Base-by-base conservation (phyloP, 2,797 vertebrate genomes). In the Pyrocephalus nanus region DNA sequence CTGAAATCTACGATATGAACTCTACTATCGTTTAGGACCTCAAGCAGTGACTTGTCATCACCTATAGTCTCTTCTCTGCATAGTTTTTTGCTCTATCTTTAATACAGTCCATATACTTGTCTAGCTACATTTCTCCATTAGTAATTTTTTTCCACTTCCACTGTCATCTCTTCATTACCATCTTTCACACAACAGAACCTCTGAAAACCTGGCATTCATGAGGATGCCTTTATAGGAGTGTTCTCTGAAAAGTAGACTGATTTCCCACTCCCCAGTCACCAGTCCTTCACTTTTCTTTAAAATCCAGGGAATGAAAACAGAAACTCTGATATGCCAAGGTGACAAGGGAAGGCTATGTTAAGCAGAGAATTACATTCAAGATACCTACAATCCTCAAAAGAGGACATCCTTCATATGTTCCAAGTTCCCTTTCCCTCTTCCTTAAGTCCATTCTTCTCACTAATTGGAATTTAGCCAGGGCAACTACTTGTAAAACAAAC, bases 11-110 rank as follows among this genome's bases (percentile, higher is more conserved):
- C n/a, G 26, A 36, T 66, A 36, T 43, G 88, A 94, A 88, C 53
- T 96, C 29, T 48, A 84, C 55, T 87, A 95, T 90, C 42, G 71
- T 84, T 87, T 86, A 88, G 50, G 79, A 95, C 53, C 65, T 90
- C 54, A 62, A 77, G 60, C 36, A 72, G 42, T 36, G 53, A 78
- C n/a, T 34, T 88, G 32, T 76, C 88, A 88, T 60, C 12, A 30
- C 83, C 78, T 53, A 12, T 22, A 79, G 61, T 55, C 32, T 90
- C 66, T 85, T 62, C 65, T 55, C 62, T 6, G 4, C 26, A 73
- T 58, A 80, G 19, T 36, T 66, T 88, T 91, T 77, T 71, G 88
- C 61, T 88, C 64, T 42, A 2, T 85, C 64, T 60, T 82, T 77
- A 70, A 36, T 53, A 42, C 8, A 84, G 25, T 79, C 34, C 30